Conservation (phyloP, 2,113 vertebrate species). For the Fulica atra region DNA sequence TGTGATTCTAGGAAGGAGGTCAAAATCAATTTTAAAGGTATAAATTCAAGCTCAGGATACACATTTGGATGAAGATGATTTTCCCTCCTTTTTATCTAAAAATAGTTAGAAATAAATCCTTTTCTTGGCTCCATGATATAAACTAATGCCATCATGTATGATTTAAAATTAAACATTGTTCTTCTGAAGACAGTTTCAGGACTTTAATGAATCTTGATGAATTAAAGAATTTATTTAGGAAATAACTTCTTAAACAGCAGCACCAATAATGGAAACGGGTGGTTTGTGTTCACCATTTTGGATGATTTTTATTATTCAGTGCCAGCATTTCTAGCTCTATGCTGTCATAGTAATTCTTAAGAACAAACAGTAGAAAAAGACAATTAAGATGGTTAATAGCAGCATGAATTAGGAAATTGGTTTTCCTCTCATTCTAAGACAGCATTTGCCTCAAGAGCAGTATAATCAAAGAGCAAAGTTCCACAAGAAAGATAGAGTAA, state of each 20-base stretch:
- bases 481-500: not conserved
- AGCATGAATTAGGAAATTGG: not conserved
- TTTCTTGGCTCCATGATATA: not conserved
- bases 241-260: not conserved
- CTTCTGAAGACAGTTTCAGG: not conserved
- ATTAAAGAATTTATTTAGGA: not conserved
- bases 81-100: not conserved
- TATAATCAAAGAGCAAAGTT: not conserved
- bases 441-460: not conserved
- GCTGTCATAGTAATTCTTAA: not conserved
- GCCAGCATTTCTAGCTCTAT: not conserved
- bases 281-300: not conserved
- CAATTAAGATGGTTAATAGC: not conserved
- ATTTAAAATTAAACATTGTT: not conserved
- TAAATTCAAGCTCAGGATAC: not conserved
- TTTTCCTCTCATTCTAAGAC: not conserved
- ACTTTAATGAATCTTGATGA: not conserved
- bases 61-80: not conserved
- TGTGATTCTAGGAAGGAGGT: constrained; percentile 1
- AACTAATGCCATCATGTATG: not conserved
- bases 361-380: not conserved
- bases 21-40: not conserved
- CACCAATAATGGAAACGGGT: not conserved
- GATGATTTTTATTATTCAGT: not conserved
- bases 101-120: not conserved